Base-by-base conservation (phyloP, 1,140 invertebrate species). In the Orius laevigatus region DNA sequence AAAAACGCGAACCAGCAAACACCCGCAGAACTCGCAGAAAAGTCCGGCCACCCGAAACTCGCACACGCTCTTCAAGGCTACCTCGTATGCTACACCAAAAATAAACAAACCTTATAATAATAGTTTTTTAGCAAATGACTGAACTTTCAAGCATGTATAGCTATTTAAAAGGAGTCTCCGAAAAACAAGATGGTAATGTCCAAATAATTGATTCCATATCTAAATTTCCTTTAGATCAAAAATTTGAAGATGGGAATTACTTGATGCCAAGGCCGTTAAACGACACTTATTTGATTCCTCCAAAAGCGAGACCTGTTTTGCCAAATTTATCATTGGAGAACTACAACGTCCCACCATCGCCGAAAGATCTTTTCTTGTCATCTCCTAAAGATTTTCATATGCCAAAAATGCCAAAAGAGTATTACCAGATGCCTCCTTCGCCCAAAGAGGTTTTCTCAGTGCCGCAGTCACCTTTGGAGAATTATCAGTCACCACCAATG, bases 71-170 rank as follows among this genome's bases (percentile, higher is more conserved):
- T 89, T 3, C 70, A 78, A 38, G 79, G 81, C 53, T 84, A 84
- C 62, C 73, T 82, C 65, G 82, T 82, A 68, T 62, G 45, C 19
- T 14, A 3, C 11, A 3, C n/a, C 3, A 5, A 5, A 12, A 38
- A 38, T 38, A 12, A 38, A 5, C n/a, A 38, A n/a, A 16, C 11
- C 36, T n/a, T 38, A 16, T n/a, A 4, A 16, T 10, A 16, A 12
- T 16, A 16, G 36, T 46, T 18, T 36, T 43, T 43, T 61, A 71
- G 70, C 69, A 77, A 70, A 76, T 76, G 72, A 84, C 82, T 61
- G 81, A 87, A 61, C 78, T 84, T 55, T 78, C 78, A 18, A 84
- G 77, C 59, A 81, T 84, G 71, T 86, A 86, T 58, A 79, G 78
- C 58, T 84, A 82, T 62, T 71, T 85, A 54, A 85, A 84, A 64